These are phyloP conservation scores for Propithecus perrieri DNA, from an alignment of 2,797 vertebrate species.

Conservation along the genomic window DNA sequence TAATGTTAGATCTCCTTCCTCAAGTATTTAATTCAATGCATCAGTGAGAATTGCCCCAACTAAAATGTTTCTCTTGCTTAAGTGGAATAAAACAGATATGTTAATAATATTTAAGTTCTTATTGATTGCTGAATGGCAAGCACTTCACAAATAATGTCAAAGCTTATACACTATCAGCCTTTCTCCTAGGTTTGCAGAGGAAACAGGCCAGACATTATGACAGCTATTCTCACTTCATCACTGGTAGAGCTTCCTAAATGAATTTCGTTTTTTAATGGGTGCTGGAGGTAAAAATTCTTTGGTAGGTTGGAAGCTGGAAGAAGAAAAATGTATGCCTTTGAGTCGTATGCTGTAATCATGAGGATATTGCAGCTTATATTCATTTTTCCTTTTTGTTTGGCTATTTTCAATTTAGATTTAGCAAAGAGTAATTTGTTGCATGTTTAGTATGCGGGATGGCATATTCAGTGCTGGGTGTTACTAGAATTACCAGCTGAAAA, in stretches of 20 bases:
- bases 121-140: not conserved
- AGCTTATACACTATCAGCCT: not conserved
- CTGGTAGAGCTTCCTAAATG: not conserved
- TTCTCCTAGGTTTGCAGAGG: not conserved
- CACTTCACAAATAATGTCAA: conserved; percentile 17
- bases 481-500: conserved; percentile 25
- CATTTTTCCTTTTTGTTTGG: not conserved
- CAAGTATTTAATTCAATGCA: conserved; percentile 3
- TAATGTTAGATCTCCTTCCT: not conserved
- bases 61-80: conserved; percentile 30
- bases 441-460: conserved; percentile 21
- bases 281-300: conserved; percentile 20
- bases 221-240: not conserved
- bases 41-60: not conserved
- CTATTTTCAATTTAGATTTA: conserved; percentile 57
- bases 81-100: not conserved
- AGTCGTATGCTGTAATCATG: conserved; percentile 14
- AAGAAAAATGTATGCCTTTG: conserved; percentile 37
- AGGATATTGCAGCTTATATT: not conserved
- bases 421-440: conserved; percentile 42
- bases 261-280: conserved; percentile 34
- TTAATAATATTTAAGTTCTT: conserved; percentile 30
- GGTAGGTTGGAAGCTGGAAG: not conserved
- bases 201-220: not conserved
- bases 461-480: not conserved